A percentile compares a stretch with the other conserved stretches of the same genome.
These are phyloP conservation scores for Plusia festucae DNA, from an alignment of 2,888 invertebrate genomes.

Conservation along the genomic window DNA sequence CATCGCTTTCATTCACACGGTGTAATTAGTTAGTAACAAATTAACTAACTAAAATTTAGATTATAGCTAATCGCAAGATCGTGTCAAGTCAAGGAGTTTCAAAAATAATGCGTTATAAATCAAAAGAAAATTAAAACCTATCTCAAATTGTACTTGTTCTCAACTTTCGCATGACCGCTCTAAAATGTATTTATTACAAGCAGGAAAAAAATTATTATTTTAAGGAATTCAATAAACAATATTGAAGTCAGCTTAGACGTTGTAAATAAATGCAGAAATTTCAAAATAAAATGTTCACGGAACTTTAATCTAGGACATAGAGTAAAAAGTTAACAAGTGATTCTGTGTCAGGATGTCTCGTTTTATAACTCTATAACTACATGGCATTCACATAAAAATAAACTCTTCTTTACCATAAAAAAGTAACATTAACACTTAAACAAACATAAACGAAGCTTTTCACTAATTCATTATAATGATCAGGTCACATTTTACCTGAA, in stretches of 20 bases:
- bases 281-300: constrained; percentile 38
- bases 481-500: background rate
- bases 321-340: constrained; percentile 16
- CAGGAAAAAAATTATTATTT: no score
- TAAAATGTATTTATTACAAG: no score
- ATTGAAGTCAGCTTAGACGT: background rate
- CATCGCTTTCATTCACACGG: background rate
- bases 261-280: constrained; percentile 20
- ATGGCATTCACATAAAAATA: constrained; percentile 7
- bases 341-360: constrained; percentile 29
- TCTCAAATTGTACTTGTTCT: no score
- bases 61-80: no score
- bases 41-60: no score
- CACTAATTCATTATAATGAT: background rate
- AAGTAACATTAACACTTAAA: constrained; percentile 1
- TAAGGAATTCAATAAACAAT: background rate
- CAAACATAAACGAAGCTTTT: constrained; percentile 1
- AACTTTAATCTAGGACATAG: constrained; percentile 33
- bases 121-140: no score
- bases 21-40: no score
- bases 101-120: no score
- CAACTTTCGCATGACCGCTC: no score
- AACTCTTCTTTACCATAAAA: background rate
- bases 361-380: constrained; percentile 13
- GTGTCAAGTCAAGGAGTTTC: no score